Evolutionary conservation across 2,797 vertebrate species (phyloP).

Genomic region (Anguilla marmorata): DNA sequence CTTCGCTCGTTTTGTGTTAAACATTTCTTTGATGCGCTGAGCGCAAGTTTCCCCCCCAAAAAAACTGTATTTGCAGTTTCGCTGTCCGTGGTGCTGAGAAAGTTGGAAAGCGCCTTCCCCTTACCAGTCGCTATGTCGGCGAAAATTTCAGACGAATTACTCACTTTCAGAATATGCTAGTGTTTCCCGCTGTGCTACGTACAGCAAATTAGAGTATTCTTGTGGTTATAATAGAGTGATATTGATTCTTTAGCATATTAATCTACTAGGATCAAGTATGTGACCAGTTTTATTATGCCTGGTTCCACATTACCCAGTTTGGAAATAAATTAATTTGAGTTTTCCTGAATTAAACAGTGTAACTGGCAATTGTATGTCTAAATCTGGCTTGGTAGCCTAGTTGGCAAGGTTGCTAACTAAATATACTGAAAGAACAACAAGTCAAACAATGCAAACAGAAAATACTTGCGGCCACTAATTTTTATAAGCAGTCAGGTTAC

Average conservation of each 20-base stretch:
- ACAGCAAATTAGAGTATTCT: neutral
- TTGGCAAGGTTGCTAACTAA: too few relatives aligned
- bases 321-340: neutral
- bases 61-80: neutral
- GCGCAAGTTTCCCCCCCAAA: too few relatives aligned
- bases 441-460: too few relatives aligned
- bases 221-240: neutral
- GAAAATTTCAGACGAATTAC: neutral
- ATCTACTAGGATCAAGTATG: neutral
- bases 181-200: neutral
- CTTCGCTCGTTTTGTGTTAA: neutral
- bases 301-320: neutral
- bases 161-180: neutral
- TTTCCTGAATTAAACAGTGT: neutral
- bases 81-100: slow-evolving; percentile 72
- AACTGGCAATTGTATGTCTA: neutral
- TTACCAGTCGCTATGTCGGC: neutral
- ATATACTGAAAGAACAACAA: too few relatives aligned
- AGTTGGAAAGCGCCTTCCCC: neutral
- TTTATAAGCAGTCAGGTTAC: too few relatives aligned
- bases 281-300: neutral
- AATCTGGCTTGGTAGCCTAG: too few relatives aligned
- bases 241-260: neutral
- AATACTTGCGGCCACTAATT: too few relatives aligned
- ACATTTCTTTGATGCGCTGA: neutral